Evolutionary conservation across 2,888 invertebrate species (phyloP), one percentile per base, ranked within the genome.

Genomic region (Drosophila parthenogenetica): DNA sequence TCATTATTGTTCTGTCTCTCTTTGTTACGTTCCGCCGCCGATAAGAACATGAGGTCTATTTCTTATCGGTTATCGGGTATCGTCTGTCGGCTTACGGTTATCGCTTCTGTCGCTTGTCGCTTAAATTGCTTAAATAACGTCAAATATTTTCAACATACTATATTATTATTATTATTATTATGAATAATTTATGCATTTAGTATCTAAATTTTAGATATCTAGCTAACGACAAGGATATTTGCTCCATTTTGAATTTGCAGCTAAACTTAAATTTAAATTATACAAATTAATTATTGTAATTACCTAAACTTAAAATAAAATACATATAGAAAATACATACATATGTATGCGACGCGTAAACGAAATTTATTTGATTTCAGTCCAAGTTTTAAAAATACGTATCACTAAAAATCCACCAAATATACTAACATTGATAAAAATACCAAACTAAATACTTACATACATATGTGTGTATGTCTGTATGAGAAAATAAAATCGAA

Each of bases 361-460:
- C 73, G 58, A 83, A 83, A 88, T 77, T 76, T 79, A 86, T 88
- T 88, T 86, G 85, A 86, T 86, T 86, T 86, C 85, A 86, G 87
- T 83, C 85, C 85, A 86, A 86, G 85, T 86, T 86, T 59, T 25
- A 62, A 75, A 75, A 69, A 55, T 64, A 76, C 39, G 62, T 59
- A 62, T 22, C 25, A 53, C 29, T 54, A 49, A 65, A 35, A 37
- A 35, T 19, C 14, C 35, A 50, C 37, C 11, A 35, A 60, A 67
- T 61, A 69, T 25, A 62, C 43, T 51, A 73, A 29, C 37, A 64
- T 37, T 59, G 48, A 66, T 69, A 39, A 51, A 60, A 72, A 35
- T 13, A 35, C 13, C 13, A 13, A 13, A 59, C 65, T 55, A 67
- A 50, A 40, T 45, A 68, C 59, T 65, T 55, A 67, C 55, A 68